A percentile compares a stretch with the other conserved stretches of the same genome.
These are phyloP conservation scores for Cryptoblepharus egeriae DNA, from an alignment of 2,797 vertebrate species.

Conservation along the genomic window DNA sequence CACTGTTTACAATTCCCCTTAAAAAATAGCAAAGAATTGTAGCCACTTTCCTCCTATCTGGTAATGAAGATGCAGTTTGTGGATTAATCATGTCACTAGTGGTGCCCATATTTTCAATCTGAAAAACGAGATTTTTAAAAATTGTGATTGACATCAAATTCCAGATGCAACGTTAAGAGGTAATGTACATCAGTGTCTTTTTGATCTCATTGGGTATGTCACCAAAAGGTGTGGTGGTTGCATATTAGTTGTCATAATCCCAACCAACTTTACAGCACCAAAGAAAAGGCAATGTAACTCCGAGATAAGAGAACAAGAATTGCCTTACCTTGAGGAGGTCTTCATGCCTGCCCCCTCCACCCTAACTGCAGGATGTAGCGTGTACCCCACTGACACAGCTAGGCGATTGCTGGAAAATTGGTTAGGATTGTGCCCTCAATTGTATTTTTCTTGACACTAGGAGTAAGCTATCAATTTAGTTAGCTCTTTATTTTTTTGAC, in stretches of 20 bases:
- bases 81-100: background rate
- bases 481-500: constrained; percentile 47
- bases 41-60: background rate
- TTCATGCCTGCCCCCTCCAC: too few relatives aligned
- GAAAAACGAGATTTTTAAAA: constrained; percentile 5
- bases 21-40: background rate
- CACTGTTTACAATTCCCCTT: background rate
- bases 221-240: constrained; percentile 5
- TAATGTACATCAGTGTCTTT: constrained; percentile 1
- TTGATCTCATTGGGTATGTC: constrained; percentile 4
- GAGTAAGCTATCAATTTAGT: background rate
- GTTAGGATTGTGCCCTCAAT: too few relatives aligned
- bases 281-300: too few relatives aligned
- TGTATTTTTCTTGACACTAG: constrained; percentile 2
- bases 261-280: too few relatives aligned
- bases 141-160: background rate
- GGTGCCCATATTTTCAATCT: constrained; percentile 1
- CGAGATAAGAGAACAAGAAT: too few relatives aligned
- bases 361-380: too few relatives aligned
- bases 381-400: too few relatives aligned
- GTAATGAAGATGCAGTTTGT: background rate
- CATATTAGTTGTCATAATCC: constrained; percentile 25
- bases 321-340: too few relatives aligned
- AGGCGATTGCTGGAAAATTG: too few relatives aligned
- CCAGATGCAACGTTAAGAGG: background rate